Conservation (phyloP, 2,797 vertebrate species). For the Tokudaia muenninki region DNA sequence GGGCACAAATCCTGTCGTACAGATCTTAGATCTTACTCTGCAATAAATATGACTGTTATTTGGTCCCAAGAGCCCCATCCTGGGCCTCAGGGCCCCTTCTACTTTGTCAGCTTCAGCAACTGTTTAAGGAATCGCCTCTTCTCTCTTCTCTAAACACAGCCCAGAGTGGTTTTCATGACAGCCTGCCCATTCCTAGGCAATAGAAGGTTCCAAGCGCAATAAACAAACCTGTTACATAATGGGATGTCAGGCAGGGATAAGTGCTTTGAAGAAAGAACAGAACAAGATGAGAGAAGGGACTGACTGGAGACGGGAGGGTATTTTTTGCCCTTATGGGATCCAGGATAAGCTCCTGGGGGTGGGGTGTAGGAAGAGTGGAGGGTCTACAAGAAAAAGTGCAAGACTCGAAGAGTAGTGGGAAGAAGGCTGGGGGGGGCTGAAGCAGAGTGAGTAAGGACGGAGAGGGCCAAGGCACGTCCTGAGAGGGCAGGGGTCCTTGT, state of each 20-base stretch:
- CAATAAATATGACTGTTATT: background rate
- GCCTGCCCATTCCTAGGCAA: background rate
- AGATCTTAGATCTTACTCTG: background rate
- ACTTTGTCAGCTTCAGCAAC: background rate
- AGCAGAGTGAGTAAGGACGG: background rate
- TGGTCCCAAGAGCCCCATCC: background rate
- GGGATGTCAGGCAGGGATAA: background rate
- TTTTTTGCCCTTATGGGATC: background rate
- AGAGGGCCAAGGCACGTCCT: background rate
- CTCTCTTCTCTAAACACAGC: background rate
- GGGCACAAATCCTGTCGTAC: background rate
- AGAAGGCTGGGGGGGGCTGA: background rate
- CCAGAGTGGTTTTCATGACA: constrained; percentile 5
- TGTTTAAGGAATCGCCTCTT: background rate
- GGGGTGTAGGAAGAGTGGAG: accelerated
- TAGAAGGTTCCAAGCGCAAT: background rate
- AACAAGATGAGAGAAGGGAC: background rate
- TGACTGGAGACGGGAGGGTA: background rate
- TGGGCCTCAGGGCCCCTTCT: background rate
- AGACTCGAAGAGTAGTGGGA: accelerated
- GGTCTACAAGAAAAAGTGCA: background rate
- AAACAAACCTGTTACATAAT: background rate
- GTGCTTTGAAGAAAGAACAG: background rate
- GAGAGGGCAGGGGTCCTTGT: accelerated
- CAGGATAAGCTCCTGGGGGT: background rate